Percentiles rank a stretch among this genome's conserved stretches.
phyloP scores from a whole-genome alignment of 2,888 invertebrate genomes.

The Oscheius myriophilus region DNA sequence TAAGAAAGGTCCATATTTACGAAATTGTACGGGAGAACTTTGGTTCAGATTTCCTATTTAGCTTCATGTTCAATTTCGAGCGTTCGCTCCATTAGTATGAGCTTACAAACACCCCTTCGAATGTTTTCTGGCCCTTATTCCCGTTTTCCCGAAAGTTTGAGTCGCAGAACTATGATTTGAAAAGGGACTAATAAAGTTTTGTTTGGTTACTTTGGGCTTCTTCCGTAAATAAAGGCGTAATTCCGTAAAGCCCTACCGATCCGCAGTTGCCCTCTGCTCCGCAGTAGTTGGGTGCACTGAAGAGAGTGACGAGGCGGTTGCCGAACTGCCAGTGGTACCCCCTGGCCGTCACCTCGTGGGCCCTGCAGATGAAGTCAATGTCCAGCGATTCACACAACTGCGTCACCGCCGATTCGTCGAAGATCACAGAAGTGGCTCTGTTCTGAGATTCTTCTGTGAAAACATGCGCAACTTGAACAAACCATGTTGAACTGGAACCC shows the following conservation, averaged over 20 bases:
- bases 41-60: too few species aligned
- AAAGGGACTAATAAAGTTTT: too few species aligned
- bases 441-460: slow-evolving; percentile 14
- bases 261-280: slow-evolving; percentile 60
- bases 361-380: slow-evolving; percentile 59
- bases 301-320: slow-evolving; percentile 55
- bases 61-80: too few species aligned
- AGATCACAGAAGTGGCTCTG: slow-evolving; percentile 54
- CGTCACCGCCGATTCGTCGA: slow-evolving; percentile 48
- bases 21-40: too few species aligned
- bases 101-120: too few species aligned
- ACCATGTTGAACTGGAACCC: slow-evolving; percentile 9
- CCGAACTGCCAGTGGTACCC: slow-evolving; percentile 55
- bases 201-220: too few species aligned
- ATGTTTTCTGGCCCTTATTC: too few species aligned
- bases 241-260: slow-evolving; percentile 46
- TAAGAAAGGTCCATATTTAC: too few species aligned
- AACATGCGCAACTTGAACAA: background rate
- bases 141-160: too few species aligned
- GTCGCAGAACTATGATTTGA: too few species aligned
- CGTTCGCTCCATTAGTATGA: too few species aligned
- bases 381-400: slow-evolving; percentile 47
- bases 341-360: slow-evolving; percentile 53
- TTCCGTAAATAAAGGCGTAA: too few species aligned
- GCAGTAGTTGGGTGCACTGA: slow-evolving; percentile 66